Base-by-base conservation (phyloP, 2,888 invertebrate species). In the Pterostichus madidus region DNA sequence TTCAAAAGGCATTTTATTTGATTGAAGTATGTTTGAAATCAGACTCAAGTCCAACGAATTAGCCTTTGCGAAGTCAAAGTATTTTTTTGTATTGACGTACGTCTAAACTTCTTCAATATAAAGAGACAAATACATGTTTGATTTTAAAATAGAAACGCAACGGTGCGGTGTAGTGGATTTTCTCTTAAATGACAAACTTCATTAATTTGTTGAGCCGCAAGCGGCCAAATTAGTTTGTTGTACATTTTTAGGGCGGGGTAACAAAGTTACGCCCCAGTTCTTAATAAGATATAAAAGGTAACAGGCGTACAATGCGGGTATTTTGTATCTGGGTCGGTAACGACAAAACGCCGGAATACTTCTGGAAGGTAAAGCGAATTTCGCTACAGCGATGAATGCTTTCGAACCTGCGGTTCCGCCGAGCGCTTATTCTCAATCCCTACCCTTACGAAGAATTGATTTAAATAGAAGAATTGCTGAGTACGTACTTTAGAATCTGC, bases 211-310 rank as follows among this genome's bases (percentile, higher is more conserved):
- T 17, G 17, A 15, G 13, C 8, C 11, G 68, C 15, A 44, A 44
- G 44, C 68, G 6, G n/a, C 15, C 44, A 71, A 71, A 56, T 76
- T 76, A 76, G 56, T 76, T 76, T 56, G 53, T 76, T 76, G 76
- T 76, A 53, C 53, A 39, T 76, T 56, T 56, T 56, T 76, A 35
- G 76, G 35, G 8, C 44, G n/a, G 13, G 31, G 75, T 15, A 52
- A 24, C 24, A 49, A 75, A 52, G 59, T 78, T 78, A 5, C 11
- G 77, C 59, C 15, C 78, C 15, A 59, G 44, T 59, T 78, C 39
- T 59, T 56, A 46, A 32, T 59, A 46, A 59, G 78, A 59, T 78
- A 59, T 61, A 78, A 59, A 77, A 80, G 80, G 52, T 80, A 80
- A 39, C 52, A 32, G 68, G 80, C 80, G 15, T 46, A 15, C 35